phyloP scores from a whole-genome alignment of 2,797 vertebrate genomes.

The Dendrocincla fuliginosa region DNA sequence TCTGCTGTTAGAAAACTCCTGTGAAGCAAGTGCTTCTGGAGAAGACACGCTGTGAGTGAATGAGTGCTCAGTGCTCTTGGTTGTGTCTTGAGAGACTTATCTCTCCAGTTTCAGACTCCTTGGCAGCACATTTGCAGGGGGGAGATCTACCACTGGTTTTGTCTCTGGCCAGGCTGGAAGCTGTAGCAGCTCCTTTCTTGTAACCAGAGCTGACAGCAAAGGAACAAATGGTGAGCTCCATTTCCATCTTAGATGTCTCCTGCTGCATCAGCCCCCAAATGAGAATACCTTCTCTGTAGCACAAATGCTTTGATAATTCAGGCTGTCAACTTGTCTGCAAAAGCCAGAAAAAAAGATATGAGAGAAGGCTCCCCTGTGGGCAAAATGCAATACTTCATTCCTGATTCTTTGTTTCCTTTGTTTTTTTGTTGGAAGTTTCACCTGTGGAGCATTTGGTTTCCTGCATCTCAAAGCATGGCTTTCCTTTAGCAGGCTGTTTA shows the following conservation, averaged over 20 bases:
- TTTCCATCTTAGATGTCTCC: neutral
- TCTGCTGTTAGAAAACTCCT: neutral
- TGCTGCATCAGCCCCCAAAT: neutral
- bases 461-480: neutral
- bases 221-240: neutral
- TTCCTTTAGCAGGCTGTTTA: slow-evolving; percentile 26
- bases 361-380: neutral
- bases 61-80: neutral
- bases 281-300: neutral
- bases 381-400: neutral
- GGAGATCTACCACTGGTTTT: neutral
- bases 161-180: neutral
- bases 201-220: slow-evolving; percentile 5
- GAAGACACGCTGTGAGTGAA: neutral
- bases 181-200: neutral
- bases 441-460: slow-evolving; percentile 13
- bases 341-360: neutral
- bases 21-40: neutral
- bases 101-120: neutral
- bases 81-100: rapidly evolving
- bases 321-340: slow-evolving; percentile 6
- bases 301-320: slow-evolving; percentile 22
- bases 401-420: neutral
- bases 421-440: neutral
- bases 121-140: neutral